Evolutionary conservation across 2,113 vertebrate genomes (phyloP), one percentile per base, ranked within the genome.

Genomic region (Grantiella picta): DNA sequence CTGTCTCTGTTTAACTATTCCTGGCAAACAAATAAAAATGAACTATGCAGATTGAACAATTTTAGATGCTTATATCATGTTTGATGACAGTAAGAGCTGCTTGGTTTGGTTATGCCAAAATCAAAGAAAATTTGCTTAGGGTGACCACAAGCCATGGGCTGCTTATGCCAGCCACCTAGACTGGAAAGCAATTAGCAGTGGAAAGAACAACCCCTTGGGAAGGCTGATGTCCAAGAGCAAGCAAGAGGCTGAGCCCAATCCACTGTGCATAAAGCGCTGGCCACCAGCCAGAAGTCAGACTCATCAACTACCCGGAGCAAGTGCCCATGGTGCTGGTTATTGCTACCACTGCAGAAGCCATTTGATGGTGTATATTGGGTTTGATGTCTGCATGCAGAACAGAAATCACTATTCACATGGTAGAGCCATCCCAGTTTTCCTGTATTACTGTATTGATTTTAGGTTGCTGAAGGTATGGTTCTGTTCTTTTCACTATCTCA

Each of bases 301-400:
- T 29, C 38, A 40, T 35, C 25, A 66, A 4, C 2, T 33, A 66
- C 11, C 15, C n/a, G 33, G 17, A 82, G 7, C 17, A 49, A 42
- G 2, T 3, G 7, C 31, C 15, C 18, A 3, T 17, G 31, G 17
- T 53, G 25, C 28, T 52, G 13, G 5, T 38, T 42, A 40, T 25
- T 2, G 0, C 45, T 53, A 20, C 2, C 1, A 1, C 17, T 28
- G 6, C 28, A 45, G 19, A 15, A 77, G 27, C 8, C 4, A 53
- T 35, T 29, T 12, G 5, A 31, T 38, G 14, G 11, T 15, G n/a
- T 53, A 5, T 65, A 7, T 22, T 53, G 45, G 3, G 11, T 12
- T 49, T 40, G 52, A 25, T 40, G 21, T 56, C 17, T 23, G 11
- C 2, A 2, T 19, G 21, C 12, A 59, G 49, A 82, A 76, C 8